Percentiles rank a stretch among this genome's conserved stretches.
Evolutionary conservation across 2,113 vertebrate species (phyloP).

Genomic region (Rutilus rutilus): DNA sequence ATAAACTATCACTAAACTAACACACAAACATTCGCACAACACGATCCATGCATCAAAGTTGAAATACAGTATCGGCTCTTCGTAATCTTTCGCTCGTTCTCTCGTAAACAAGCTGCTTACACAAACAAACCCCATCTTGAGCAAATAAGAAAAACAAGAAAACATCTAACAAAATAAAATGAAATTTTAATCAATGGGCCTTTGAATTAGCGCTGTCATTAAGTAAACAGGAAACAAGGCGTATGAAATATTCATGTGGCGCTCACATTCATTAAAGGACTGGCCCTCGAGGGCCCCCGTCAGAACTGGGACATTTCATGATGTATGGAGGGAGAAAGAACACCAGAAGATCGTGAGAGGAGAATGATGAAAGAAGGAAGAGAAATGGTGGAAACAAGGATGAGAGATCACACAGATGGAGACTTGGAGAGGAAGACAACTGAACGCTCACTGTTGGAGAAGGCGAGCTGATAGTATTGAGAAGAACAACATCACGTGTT

Average conservation of each 20-base stretch:
- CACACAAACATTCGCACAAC: not conserved
- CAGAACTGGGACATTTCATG: slow-evolving; percentile 65
- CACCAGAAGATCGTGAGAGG: not conserved
- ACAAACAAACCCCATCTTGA: slow-evolving; percentile 35
- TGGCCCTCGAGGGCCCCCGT: slow-evolving; percentile 59
- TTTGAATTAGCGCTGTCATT: slow-evolving; percentile 71
- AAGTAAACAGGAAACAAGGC: slow-evolving; percentile 74
- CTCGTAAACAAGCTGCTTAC: slow-evolving; percentile 9
- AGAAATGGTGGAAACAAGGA: slow-evolving; percentile 38
- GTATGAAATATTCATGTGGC: slow-evolving; percentile 72
- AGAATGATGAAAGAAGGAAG: slow-evolving; percentile 2
- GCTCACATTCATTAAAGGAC: slow-evolving; percentile 65
- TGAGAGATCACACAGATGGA: slow-evolving; percentile 8
- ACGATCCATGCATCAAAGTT: not conserved
- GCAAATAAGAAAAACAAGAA: slow-evolving; percentile 45
- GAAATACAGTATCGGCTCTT: not conserved
- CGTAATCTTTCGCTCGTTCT: slow-evolving; percentile 18
- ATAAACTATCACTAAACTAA: slow-evolving; percentile 17
- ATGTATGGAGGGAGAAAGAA: slow-evolving; percentile 44
- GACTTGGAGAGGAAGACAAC: slow-evolving; percentile 19
- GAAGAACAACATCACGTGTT: slow-evolving; percentile 23
- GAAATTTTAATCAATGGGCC: slow-evolving; percentile 71
- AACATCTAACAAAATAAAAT: slow-evolving; percentile 71
- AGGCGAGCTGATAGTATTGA: not conserved
- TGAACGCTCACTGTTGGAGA: not conserved